phyloP scores from a whole-genome alignment of 2,888 invertebrate genomes.

The Gastracanthus pulcherrimus region DNA sequence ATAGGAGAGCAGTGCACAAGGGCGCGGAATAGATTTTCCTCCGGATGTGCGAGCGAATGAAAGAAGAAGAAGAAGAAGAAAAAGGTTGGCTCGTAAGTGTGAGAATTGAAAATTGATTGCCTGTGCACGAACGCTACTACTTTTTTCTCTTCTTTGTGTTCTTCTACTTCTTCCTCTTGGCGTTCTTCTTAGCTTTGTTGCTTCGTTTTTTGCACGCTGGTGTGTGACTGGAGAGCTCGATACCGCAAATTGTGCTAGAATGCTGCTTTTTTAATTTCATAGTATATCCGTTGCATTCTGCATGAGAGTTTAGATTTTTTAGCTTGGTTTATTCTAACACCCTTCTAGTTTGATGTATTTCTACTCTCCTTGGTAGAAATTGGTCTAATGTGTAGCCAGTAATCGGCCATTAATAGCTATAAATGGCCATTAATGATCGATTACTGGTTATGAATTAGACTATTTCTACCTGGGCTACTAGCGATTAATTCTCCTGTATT shows the following conservation, averaged over 20 bases:
- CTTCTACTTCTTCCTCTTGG: not conserved
- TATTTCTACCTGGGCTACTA: too few relatives aligned
- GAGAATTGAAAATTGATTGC: slow-evolving; percentile 50
- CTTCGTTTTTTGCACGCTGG: not conserved
- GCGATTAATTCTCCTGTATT: too few relatives aligned
- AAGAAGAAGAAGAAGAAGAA: too few relatives aligned
- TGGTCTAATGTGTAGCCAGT: too few relatives aligned
- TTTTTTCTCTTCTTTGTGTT: not conserved
- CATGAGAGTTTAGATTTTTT: not conserved
- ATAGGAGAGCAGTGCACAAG: slow-evolving; percentile 41
- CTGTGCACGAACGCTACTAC: not conserved
- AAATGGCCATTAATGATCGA: too few relatives aligned
- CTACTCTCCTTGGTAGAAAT: too few relatives aligned
- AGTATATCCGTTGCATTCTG: not conserved
- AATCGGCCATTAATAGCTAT: too few relatives aligned
- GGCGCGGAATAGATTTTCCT: slow-evolving; percentile 17
- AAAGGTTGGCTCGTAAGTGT: slow-evolving; percentile 1
- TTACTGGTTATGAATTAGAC: too few relatives aligned
- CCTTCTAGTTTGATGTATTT: too few relatives aligned
- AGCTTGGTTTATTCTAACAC: too few relatives aligned
- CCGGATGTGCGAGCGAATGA: not conserved
- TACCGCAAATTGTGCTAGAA: not conserved
- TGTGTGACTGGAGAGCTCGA: not conserved
- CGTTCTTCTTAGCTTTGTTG: not conserved
- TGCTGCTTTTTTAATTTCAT: not conserved